Percentiles rank a stretch among this genome's conserved stretches.
Evolutionary conservation across 2,113 vertebrate genomes (phyloP).

Genomic region (Pluvialis apricaria): DNA sequence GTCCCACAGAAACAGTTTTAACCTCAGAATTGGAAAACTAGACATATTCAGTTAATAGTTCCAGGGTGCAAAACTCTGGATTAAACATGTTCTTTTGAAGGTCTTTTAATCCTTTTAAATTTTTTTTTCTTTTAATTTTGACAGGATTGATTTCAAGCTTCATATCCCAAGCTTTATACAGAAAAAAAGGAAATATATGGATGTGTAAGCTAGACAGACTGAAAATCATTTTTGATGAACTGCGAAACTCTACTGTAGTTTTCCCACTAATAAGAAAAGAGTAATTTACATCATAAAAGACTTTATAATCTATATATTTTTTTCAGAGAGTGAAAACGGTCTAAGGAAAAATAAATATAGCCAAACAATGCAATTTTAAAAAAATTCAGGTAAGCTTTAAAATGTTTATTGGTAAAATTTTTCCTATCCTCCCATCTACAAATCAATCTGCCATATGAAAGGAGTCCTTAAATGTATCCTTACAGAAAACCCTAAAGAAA

Average conservation of each 20-base stretch:
- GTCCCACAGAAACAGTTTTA: neutral
- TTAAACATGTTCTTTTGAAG: neutral
- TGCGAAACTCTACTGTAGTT: neutral
- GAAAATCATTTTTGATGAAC: neutral
- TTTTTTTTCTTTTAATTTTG: neutral
- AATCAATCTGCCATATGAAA: neutral
- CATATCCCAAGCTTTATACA: neutral
- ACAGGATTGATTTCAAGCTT: neutral
- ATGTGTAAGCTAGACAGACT: neutral
- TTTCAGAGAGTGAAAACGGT: neutral
- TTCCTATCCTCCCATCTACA: neutral
- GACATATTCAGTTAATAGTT: neutral
- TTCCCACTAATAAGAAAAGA: neutral
- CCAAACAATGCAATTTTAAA: neutral
- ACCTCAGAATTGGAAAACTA: neutral
- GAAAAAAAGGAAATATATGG: neutral
- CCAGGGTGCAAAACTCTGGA: neutral
- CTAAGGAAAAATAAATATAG: neutral
- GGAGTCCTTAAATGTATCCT: neutral
- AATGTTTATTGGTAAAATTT: neutral
- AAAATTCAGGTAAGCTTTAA: neutral
- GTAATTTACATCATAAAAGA: neutral
- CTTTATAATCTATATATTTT: neutral
- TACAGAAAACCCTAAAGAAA: neutral
- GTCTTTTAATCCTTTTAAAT: neutral